Conservation (phyloP, 2,113 vertebrate genomes). For the Sapayoa aenigma region DNA sequence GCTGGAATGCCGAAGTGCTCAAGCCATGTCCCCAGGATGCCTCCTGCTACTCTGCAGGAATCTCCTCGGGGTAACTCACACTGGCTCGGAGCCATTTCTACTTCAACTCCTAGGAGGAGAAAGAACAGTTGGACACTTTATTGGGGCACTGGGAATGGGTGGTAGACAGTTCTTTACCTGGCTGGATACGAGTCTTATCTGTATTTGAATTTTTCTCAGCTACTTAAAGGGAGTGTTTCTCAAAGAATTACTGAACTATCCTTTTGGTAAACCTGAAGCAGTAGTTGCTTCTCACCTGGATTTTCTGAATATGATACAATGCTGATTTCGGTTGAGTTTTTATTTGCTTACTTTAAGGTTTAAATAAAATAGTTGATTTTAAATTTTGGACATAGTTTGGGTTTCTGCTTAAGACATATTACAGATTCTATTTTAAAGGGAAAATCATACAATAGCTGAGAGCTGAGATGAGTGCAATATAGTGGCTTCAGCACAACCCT, state of each 20-base stretch:
- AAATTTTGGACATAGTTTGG: neutral
- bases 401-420: neutral
- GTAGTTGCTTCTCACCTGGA: neutral
- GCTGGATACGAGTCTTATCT: neutral
- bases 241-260: neutral
- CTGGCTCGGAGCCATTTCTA: constrained; percentile 7
- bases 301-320: neutral
- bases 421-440: neutral
- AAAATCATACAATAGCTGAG: neutral
- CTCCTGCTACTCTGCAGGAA: constrained; percentile 52
- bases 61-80: constrained; percentile 22
- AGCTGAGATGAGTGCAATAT: neutral
- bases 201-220: neutral
- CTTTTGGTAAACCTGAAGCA: neutral
- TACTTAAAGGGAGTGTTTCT: neutral
- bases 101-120: constrained; percentile 8
- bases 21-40: neutral
- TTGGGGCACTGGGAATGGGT: neutral
- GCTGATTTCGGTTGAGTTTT: neutral
- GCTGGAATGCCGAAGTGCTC: constrained; percentile 31
- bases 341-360: neutral
- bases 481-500: neutral
- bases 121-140: neutral
- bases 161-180: neutral
- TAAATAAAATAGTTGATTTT: neutral